Percentiles rank a stretch among this genome's conserved stretches.
Conservation (phyloP, 2,888 invertebrate genomes). For the Marasmarcha lunaedactyla region DNA sequence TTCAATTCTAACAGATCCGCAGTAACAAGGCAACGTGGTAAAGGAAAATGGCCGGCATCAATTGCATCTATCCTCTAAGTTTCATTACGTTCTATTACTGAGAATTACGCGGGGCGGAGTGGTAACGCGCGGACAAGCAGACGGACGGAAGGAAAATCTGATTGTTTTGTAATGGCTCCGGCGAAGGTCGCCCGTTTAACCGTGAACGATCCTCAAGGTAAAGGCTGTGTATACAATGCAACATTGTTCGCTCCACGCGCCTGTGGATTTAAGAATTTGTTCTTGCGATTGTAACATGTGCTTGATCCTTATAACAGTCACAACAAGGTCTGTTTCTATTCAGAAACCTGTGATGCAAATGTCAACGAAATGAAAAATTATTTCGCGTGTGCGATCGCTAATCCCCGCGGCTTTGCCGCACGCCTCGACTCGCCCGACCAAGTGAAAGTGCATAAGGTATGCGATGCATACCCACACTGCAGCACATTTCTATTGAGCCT, state of each 20-base stretch:
- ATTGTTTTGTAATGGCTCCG: conserved; percentile 9
- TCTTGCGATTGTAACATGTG: conserved; percentile 8
- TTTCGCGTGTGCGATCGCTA: conserved; percentile 1
- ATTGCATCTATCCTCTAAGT: no score
- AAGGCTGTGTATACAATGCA: conserved; percentile 25
- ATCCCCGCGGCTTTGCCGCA: conserved; percentile 4
- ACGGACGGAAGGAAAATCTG: conserved; percentile 1
- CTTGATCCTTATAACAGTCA: neutral
- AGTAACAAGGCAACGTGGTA: neutral
- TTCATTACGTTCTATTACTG: neutral
- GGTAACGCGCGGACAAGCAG: neutral
- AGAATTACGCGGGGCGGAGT: neutral
- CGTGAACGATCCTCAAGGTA: conserved; percentile 26
- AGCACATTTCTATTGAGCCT: conserved; percentile 24
- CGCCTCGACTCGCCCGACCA: conserved; percentile 16
- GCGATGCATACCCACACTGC: conserved; percentile 19
- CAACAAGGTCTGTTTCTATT: no score
- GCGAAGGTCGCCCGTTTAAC: conserved; percentile 22
- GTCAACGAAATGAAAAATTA: no score
- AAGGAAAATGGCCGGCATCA: no score
- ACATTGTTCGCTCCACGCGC: conserved; percentile 10
- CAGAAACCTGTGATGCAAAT: no score
- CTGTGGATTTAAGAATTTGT: conserved; percentile 15
- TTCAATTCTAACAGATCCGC: no score
- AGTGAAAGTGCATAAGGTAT: conserved; percentile 34